Conservation (phyloP, 1,140 invertebrate species). For the Coptotermes formosanus region DNA sequence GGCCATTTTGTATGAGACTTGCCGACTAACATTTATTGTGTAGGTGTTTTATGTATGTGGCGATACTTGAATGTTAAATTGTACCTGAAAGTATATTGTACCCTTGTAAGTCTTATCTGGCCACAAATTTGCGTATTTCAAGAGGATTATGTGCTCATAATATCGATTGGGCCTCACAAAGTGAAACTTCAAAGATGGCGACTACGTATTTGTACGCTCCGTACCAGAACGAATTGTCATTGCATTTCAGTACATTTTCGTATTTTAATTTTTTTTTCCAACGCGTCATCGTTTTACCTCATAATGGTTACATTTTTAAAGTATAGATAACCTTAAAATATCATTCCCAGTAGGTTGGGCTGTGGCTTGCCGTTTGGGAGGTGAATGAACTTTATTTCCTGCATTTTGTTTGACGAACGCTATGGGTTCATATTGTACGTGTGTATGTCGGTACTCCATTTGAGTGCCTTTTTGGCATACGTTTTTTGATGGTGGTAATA, state of each 20-base stretch:
- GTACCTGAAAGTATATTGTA: not conserved
- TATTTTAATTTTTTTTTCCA: not conserved
- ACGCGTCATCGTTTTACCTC: no score
- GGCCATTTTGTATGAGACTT: not conserved
- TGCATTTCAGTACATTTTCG: not conserved
- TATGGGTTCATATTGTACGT: not conserved
- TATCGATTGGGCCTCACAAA: not conserved
- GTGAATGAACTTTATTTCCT: conserved; percentile 9
- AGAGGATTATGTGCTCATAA: not conserved
- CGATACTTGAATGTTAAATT: not conserved
- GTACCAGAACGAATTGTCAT: no score
- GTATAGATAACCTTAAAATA: no score
- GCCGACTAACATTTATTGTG: not conserved
- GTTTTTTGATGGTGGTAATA: not conserved
- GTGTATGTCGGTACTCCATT: not conserved
- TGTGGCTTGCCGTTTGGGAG: not conserved
- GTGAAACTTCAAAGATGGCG: not conserved
- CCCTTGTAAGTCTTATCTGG: not conserved
- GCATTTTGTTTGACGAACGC: not conserved
- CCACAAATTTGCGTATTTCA: not conserved
- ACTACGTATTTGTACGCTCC: not conserved
- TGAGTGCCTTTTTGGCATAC: not conserved
- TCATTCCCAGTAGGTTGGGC: not conserved
- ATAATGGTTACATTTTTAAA: no score
- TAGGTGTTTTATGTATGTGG: not conserved